phyloP scores from a whole-genome alignment of 2,113 vertebrate species.

The Alexandromys fortis region DNA sequence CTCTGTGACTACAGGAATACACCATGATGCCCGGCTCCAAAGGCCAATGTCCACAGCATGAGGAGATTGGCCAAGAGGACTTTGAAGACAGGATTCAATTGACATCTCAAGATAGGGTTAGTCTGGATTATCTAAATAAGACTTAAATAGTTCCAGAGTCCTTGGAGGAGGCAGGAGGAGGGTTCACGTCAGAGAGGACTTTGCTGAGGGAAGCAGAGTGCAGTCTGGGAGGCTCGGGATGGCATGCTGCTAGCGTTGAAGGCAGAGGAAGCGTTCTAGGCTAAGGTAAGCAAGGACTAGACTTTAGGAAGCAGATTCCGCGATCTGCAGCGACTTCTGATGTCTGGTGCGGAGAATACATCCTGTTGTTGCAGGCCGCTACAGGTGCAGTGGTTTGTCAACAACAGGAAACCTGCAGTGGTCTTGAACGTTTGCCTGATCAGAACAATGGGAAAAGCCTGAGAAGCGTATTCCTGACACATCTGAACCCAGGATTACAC shows the following conservation, averaged over 20 bases:
- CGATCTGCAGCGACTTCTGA: background rate
- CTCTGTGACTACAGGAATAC: background rate
- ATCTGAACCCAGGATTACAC: background rate
- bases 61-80: background rate
- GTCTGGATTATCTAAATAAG: background rate
- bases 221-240: background rate
- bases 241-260: background rate
- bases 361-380: too few relatives aligned
- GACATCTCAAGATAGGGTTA: background rate
- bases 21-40: background rate
- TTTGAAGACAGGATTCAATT: background rate
- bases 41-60: background rate
- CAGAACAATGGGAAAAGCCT: background rate
- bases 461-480: too few relatives aligned
- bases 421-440: background rate
- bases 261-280: background rate
- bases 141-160: background rate
- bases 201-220: background rate
- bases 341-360: accelerated
- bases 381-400: background rate
- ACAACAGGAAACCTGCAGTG: background rate
- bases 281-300: background rate
- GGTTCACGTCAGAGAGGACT: background rate
- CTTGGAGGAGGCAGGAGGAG: background rate
- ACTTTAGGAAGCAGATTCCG: background rate